A percentile compares a stretch with the other conserved stretches of the same genome.
Conservation (phyloP, 2,113 vertebrate species). For the Plestiodon gilberti region DNA sequence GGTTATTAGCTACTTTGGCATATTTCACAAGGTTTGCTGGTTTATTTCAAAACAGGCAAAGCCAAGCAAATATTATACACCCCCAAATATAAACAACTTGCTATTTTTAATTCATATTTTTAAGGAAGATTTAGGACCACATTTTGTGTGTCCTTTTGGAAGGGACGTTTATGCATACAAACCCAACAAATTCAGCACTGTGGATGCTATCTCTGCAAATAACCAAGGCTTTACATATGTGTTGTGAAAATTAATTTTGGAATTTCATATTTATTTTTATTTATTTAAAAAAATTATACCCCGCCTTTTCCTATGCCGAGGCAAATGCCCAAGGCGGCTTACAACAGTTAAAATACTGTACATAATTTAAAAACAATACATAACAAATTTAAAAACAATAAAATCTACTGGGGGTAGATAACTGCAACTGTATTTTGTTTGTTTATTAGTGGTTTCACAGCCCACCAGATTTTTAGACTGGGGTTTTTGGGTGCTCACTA, state of each 20-base stretch:
- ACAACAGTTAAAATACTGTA: too few relatives aligned
- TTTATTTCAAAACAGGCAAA: conserved; percentile 74
- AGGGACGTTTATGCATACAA: conserved; percentile 22
- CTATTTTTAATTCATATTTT: conserved; percentile 30
- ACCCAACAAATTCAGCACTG: conserved; percentile 7
- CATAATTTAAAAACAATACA: too few relatives aligned
- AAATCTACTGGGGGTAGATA: too few relatives aligned
- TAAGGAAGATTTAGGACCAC: conserved; percentile 38
- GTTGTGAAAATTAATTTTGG: conserved; percentile 18
- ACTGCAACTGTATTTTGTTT: too few relatives aligned
- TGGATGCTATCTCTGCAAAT: conserved; percentile 1
- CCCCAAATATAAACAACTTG: conserved; percentile 61
- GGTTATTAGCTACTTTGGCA: conserved; percentile 68
- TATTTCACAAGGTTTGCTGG: conserved; percentile 66
- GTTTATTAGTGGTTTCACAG: too few relatives aligned
- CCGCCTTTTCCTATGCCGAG: too few relatives aligned
- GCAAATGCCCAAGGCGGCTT: too few relatives aligned
- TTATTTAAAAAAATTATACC: too few relatives aligned
- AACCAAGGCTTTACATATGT: conserved; percentile 19
- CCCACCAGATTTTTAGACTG: too few relatives aligned
- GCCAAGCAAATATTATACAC: conserved; percentile 54
- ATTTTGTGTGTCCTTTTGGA: conserved; percentile 50
- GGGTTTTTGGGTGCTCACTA: too few relatives aligned
- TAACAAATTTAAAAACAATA: too few relatives aligned
- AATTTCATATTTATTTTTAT: neutral